These are phyloP conservation scores for Austrolebias charrua DNA, from an alignment of 2,797 vertebrate genomes.

Conservation along the genomic window DNA sequence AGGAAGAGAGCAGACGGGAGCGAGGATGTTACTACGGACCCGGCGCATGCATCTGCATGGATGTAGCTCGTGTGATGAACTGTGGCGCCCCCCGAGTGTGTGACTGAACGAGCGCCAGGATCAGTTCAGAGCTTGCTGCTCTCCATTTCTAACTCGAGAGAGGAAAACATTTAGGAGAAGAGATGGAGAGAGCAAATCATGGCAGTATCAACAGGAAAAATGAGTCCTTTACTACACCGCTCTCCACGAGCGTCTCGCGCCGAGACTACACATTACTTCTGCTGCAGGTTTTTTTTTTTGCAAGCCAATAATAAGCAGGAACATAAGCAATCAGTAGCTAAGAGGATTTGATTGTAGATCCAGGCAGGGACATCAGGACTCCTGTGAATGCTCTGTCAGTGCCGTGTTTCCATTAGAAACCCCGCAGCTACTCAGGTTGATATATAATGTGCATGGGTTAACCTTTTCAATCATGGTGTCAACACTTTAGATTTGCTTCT, in stretches of 20 bases:
- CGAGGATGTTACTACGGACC: slow-evolving; percentile 25
- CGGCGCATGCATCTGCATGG: slow-evolving; percentile 15
- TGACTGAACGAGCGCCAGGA: slow-evolving; percentile 31
- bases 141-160: slow-evolving; percentile 28
- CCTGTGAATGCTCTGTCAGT: slow-evolving; percentile 91
- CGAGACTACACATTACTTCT: slow-evolving; percentile 75
- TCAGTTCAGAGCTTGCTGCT: slow-evolving; percentile 22
- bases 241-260: slow-evolving; percentile 55
- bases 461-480: slow-evolving; percentile 99
- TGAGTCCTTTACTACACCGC: slow-evolving; percentile 52
- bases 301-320: slow-evolving; percentile 98
- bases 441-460: slow-evolving; percentile 99
- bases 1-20: neutral
- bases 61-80: slow-evolving; percentile 30
- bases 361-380: slow-evolving; percentile 94
- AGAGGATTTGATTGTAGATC: slow-evolving; percentile 99
- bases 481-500: slow-evolving; percentile 99
- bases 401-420: slow-evolving; percentile 98
- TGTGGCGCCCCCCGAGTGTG: slow-evolving; percentile 12
- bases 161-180: slow-evolving; percentile 26
- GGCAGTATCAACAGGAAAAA: slow-evolving; percentile 66
- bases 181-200: slow-evolving; percentile 55
- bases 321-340: slow-evolving; percentile 96
- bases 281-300: slow-evolving; percentile 82
- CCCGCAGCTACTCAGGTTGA: slow-evolving; percentile 95